Base-by-base conservation (phyloP, 1,140 invertebrate genomes). In the Cydia strobilella region DNA sequence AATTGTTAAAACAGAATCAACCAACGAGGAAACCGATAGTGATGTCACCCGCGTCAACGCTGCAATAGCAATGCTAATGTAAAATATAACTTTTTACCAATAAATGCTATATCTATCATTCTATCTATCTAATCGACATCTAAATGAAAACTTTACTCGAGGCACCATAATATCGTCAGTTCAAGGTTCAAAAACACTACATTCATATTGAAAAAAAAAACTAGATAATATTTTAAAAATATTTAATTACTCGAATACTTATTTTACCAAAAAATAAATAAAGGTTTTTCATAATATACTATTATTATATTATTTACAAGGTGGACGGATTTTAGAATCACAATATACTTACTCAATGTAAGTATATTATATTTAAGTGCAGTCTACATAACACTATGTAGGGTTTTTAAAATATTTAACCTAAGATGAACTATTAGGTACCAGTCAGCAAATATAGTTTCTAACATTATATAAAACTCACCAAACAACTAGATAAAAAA, bases 331-430 rank as follows among this genome's bases (percentile, higher is more conserved):
- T 73, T 69, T 25, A 76, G 74, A 81, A 90, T 90, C 85, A 90
- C 85, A 84, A 90, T 86, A 89, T 84, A 90, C 88, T 75, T 90
- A 92, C 86, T 39, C 74, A 87, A 76, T 83, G 87, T 90, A 90
- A 75, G 85, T 89, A 90, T 87, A 88, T 82, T 75, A 81, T 73
- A n/a, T n/a, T n/a, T n/a, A 79, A 74, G 65, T 65, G 75, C 78
- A 74, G 20, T 81, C 79, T 88, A 90, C 85, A 90, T 88, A 90
- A 83, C 25, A 78, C 77, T 88, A 90, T 89, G 85, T 89, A 88
- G 79, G 10, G 18, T 45, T 25, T 74, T 74, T 51, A 42, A 77
- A 66, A 42, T 48, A 77, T 31, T 10, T 39, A 39, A 6, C n/a
- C n/a, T 54, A 54, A 18, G n/a, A 54, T 7, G 51, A 18, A 54